Percentiles rank a stretch among this genome's conserved stretches.
phyloP scores from a whole-genome alignment of 1,140 invertebrate species.

The Amphibalanus amphitrite region DNA sequence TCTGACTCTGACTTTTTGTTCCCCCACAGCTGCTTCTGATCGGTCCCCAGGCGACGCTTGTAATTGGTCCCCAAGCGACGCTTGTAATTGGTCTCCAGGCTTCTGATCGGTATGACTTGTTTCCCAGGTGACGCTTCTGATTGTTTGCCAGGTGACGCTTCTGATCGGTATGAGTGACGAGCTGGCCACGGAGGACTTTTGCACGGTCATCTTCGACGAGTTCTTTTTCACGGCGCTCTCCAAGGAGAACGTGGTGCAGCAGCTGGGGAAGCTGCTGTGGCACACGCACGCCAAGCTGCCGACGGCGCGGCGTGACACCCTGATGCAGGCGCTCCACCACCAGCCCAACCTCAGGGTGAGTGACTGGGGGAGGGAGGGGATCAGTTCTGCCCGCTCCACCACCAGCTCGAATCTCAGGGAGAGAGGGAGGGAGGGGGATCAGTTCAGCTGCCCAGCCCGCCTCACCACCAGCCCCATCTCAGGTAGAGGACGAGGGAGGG shows the following conservation, averaged over 20 bases:
- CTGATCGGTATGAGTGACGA: conserved; percentile 79
- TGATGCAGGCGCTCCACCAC: conserved; percentile 70
- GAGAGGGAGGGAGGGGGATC: conserved; percentile 6
- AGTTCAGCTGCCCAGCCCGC: background rate
- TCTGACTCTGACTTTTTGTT: too few relatives aligned
- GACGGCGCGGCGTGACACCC: conserved; percentile 49
- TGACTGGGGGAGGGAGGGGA: too few relatives aligned
- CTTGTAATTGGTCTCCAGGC: too few relatives aligned
- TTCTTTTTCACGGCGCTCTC: conserved; percentile 78
- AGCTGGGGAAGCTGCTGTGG: conserved; percentile 80
- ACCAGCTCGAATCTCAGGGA: too few relatives aligned
- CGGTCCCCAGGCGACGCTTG: too few relatives aligned
- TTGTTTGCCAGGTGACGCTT: conserved; percentile 62
- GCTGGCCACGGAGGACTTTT: conserved; percentile 84
- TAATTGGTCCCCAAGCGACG: too few relatives aligned
- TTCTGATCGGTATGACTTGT: too few relatives aligned
- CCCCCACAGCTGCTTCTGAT: too few relatives aligned
- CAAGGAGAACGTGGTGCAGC: conserved; percentile 80
- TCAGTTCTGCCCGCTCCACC: too few relatives aligned
- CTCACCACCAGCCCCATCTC: conserved; percentile 6
- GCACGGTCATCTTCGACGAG: conserved; percentile 88
- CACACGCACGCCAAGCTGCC: conserved; percentile 78
- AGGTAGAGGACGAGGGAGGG: conserved; percentile 12
- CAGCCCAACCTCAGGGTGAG: conserved; percentile 1
- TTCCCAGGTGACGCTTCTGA: too few relatives aligned